Evolutionary conservation across 2,888 invertebrate species (phyloP), one percentile per base, ranked within the genome.

Genomic region (Coremacera marginata): DNA sequence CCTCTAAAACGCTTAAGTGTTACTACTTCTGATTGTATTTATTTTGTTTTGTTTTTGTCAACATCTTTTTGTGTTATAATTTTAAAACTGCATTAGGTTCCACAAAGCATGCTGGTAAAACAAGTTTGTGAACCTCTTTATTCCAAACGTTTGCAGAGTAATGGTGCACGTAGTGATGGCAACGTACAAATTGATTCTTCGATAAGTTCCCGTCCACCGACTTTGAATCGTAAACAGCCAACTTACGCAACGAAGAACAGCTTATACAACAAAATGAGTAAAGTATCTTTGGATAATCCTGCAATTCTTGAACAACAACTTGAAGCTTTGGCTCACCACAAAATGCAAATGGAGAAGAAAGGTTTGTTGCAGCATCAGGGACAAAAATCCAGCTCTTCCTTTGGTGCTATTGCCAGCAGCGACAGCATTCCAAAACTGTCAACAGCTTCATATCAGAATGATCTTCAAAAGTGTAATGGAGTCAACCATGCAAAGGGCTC

Each of bases 71-170:
- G 31, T 37, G 8, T 9, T 78, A 75, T 74, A 5, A 72, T 79
- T 19, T 22, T 25, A 51, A 63, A 52, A 8, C 31, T 37, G 34
- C 1, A 31, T 68, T 76, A 88, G 93, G 93, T 95, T 84, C 95
- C 95, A 79, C 94, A 94, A 85, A 95, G 95, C 88, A 94, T 94
- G 82, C 91, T 92, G 5, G 91, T 95, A 71, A 93, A 92, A 86
- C 92, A 93, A 82, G 90, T 93, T 73, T 91, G 93, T 73, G 94
- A 94, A 84, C 95, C 95, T 3, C 93, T 94, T 9, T 95, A 93
- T 87, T 94, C 95, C 52, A 92, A 94, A 34, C 91, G 95, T 71
- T 88, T 93, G 62, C 94, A 92, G 80, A 90, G 92, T 83, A 70
- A 80, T n/a, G 82, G 84, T 37, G 34, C 8, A 27, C 71, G 55